Conservation (phyloP, 2,797 vertebrate genomes). For the Rhincodon typus region DNA sequence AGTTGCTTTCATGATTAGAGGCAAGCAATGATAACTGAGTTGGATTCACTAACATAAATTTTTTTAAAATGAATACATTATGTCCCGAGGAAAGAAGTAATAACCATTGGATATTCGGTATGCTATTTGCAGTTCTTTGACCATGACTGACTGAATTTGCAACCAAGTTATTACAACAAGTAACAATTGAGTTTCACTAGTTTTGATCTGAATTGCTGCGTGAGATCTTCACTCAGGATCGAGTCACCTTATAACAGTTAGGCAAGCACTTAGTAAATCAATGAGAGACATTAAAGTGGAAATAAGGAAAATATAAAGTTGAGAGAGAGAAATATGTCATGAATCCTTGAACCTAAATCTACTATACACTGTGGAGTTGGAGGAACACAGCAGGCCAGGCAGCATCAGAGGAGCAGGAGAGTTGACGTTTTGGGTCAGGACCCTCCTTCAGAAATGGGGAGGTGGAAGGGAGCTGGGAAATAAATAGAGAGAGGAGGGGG, state of each 20-base stretch:
- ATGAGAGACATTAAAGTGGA: background rate
- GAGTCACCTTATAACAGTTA: background rate
- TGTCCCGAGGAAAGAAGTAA: background rate
- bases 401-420: no score
- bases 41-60: background rate
- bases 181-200: background rate
- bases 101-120: background rate
- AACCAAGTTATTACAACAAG: background rate
- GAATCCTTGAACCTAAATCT: background rate
- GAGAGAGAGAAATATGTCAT: background rate
- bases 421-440: no score
- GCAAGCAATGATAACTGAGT: background rate
- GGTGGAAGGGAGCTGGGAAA: no score
- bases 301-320: background rate
- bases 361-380: no score
- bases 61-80: background rate
- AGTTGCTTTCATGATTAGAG: background rate
- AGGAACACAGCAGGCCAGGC: no score
- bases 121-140: background rate
- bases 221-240: background rate
- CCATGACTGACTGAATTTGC: background rate
- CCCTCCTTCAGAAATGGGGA: no score
- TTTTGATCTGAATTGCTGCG: background rate
- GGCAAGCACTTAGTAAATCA: background rate
- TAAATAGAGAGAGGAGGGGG: no score